Evolutionary conservation across 1,140 invertebrate species (phyloP).

Genomic region (Hypothenemus hampei): DNA sequence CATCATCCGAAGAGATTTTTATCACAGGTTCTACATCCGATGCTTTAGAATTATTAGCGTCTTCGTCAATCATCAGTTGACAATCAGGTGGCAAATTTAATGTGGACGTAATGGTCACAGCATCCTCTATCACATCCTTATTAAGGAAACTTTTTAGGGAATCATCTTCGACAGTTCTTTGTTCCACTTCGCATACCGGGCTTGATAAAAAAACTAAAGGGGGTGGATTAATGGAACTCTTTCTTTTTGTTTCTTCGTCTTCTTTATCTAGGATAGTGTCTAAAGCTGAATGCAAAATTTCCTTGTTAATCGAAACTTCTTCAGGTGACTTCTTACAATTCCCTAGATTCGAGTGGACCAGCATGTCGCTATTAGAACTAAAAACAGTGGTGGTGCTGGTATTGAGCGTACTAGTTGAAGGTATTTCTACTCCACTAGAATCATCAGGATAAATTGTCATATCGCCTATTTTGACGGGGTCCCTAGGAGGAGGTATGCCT

Average conservation of each 20-base stretch:
- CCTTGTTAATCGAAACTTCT: slow-evolving; percentile 4
- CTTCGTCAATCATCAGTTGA: no score
- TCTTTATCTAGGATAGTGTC: slow-evolving; percentile 8
- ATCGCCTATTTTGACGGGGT: slow-evolving; percentile 1
- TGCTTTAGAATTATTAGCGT: no score
- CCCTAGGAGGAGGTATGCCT: no score
- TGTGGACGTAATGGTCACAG: no score
- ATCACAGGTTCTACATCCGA: no score
- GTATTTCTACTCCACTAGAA: background rate
- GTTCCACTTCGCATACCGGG: no score
- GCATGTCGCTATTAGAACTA: background rate
- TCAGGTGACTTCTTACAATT: background rate
- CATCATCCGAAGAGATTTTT: no score
- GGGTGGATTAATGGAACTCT: background rate
- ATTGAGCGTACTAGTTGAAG: background rate
- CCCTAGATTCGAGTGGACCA: background rate
- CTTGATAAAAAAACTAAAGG: background rate
- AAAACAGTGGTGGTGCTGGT: background rate
- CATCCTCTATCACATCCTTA: no score
- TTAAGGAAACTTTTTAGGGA: no score
- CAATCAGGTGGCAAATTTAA: no score
- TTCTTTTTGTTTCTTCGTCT: background rate
- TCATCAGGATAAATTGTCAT: slow-evolving; percentile 9
- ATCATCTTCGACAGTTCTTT: no score
- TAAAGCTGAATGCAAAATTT: slow-evolving; percentile 14